Base-by-base conservation (phyloP, 1,140 invertebrate species). In the Meloidogyne floridensis region DNA sequence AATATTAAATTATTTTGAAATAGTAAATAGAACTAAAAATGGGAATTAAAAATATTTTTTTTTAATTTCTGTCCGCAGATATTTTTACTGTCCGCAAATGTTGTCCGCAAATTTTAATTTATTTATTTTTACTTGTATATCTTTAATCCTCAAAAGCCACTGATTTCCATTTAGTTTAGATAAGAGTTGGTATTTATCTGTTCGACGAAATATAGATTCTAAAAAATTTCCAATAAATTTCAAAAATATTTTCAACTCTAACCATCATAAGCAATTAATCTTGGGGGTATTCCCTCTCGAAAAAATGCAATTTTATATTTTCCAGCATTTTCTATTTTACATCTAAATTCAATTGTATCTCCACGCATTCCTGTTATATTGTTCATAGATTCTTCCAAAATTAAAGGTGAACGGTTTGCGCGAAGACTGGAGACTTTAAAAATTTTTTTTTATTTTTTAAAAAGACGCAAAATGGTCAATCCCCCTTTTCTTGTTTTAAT, bases 121-220 rank as follows among this genome's bases (percentile, higher is more conserved):
- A 32, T 32, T 32, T 2, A 32, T 32, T 32, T 32, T 32, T 47
- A 83, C 81, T 80, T 82, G 81, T 0, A 82, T 65, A 59, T 82
- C 80, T 15, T 74, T 72, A 32, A 94, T 94, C 76, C 95, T 93
- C 84, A 94, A 94, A 87, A 97, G 95, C 83, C 95, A 93, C 86
- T 96, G 95, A 72, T 47, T 43, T 91, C 95, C 94, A 90, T 96
- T 94, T 42, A 96, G 95, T 18, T 95, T 95, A 86, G 96, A 91
- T 86, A 96, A 96, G 54, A 95, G 94, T 56, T 95, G 95, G 90
- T 95, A 95, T 89, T 97, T 95, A 90, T 95, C 95, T 89, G 96
- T 93, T 93, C 96, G 95, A 95, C 95, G 96, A 80, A 95, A 95
- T 77, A 96, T 94, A 95, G 96, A 92, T 75, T 92, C 92, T 47